Base-by-base conservation (phyloP, 1,140 invertebrate genomes). In the Neomicropteryx cornuta region DNA sequence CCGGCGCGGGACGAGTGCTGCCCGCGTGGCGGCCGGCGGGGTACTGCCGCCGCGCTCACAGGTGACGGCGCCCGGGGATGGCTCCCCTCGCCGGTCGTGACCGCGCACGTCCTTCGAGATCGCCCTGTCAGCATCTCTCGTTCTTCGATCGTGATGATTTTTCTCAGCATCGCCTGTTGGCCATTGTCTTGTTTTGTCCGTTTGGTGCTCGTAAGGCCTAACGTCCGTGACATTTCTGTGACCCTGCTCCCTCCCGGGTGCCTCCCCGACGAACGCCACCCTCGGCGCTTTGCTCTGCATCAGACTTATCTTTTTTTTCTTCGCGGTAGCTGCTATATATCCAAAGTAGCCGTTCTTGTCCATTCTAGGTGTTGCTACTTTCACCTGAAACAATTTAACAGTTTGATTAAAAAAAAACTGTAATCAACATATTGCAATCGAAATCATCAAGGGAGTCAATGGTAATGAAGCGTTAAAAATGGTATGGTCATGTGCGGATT, bases 251-350 rank as follows among this genome's bases (percentile, higher is more conserved):
- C 33, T 33, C 37, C 39, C 11, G 33, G 20, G 24, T 13, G 16
- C 30, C 34, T 43, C 19, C 11, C 14, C 20, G 20, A 48, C 45
- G 45, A 66, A 64, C 37, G 62, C 60, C 23, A 62, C 52, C 39
- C 58, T 49, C 22, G 62, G 65, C 31, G 60, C 62, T 39, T 55
- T 58, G 4, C 62, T 57, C 41, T 65, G 62, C 66, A 68, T 67
- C 31, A 68, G 45, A 45, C 53, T 66, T 44, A 68, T 62, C 44
- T 65, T 67, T 49, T 68, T 68, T 51, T 68, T 68, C 51, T 67
- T 68, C 6, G 66, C 66, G 0, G 64, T 67, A 1, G 64, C 58
- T 3, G 62, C 42, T 21, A 62, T 60, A 55, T 64, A 64, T 51
- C 56, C 66, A 40, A 67, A 68, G 47, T 66, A 68, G 27, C 66